Evolutionary conservation across 2,113 vertebrate species (phyloP).

Genomic region (Solenodon paradoxus): DNA sequence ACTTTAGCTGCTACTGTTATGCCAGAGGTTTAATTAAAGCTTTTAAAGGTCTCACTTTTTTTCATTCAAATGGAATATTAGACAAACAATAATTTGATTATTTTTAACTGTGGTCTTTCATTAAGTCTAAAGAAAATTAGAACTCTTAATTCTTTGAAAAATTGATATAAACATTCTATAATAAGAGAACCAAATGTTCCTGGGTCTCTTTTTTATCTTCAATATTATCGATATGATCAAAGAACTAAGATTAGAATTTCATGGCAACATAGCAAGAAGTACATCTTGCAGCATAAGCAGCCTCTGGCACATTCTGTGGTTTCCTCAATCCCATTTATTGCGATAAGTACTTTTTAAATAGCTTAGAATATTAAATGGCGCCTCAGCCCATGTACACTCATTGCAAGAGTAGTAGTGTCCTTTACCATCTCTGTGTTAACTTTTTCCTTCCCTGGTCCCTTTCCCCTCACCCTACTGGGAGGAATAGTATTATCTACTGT

Average conservation of each 20-base stretch:
- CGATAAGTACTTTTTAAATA: too few species aligned
- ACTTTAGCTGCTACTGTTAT: neutral
- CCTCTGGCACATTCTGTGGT: neutral
- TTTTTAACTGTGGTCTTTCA: neutral
- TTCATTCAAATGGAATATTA: conserved; percentile 21
- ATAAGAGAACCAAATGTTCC: conserved; percentile 3
- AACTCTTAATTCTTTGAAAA: neutral
- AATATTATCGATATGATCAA: neutral
- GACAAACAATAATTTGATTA: conserved; percentile 20
- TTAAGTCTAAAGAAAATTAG: conserved; percentile 32
- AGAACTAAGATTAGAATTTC: neutral
- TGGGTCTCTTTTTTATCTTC: neutral
- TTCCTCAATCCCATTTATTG: neutral
- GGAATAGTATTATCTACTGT: too few species aligned
- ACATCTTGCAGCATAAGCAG: neutral
- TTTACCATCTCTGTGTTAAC: too few species aligned
- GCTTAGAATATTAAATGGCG: too few species aligned
- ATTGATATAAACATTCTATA: conserved; percentile 34
- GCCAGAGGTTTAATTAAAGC: neutral
- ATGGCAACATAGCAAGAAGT: neutral
- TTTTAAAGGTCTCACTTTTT: neutral
- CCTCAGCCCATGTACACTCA: too few species aligned
- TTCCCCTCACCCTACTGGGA: too few species aligned
- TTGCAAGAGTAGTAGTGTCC: too few species aligned
- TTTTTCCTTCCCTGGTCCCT: too few species aligned